Base-by-base conservation (phyloP, 1,140 invertebrate species). In the Drosophila aff. region DNA sequence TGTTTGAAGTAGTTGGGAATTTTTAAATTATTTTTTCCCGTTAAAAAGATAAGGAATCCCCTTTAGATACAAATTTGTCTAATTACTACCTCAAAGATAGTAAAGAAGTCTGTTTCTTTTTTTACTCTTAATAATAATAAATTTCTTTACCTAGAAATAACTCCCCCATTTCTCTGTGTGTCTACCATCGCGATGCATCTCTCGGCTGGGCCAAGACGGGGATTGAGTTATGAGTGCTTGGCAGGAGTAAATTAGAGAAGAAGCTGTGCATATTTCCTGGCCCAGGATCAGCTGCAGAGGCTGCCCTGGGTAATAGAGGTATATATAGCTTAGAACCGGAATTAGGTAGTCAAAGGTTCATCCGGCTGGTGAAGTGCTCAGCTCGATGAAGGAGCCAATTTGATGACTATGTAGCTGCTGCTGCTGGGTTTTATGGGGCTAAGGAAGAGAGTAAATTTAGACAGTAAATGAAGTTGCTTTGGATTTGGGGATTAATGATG, bases 141-240 rank as follows among this genome's bases (percentile, higher is more conserved):
- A 8, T 43, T 18, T 3, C 1, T 18, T 43, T 16, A 16, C 5
- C 5, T 8, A 6, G 2, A 40, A 16, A 40, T 15, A 3, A 41
- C 40, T n/a, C 40, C 16, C 41, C 10, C n/a, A 21, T 44, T 44
- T 40, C 15, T 21, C 23, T 28, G 9, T n/a, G 46, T 47, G 0
- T 26, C 1, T 11, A 33, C 28, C 50, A 36, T 36, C 33, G 33
- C 52, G 33, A 23, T 55, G 52, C 53, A 40, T 57, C 36, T 57
- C 36, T 57, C 36, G 18, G 6, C 15, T 38, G 33, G 53, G 53
- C 53, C 53, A 40, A 28, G 43, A 31, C 15, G n/a, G 41, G 55
- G 46, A 73, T 73, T 73, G 71, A 73, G 67, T 73, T 73, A 73
- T 73, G 71, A 73, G 67, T 23, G 18, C 52, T 23, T 31, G 44